Evolutionary conservation across 2,113 vertebrate genomes (phyloP).

Genomic region (Sporophila hypoxantha): DNA sequence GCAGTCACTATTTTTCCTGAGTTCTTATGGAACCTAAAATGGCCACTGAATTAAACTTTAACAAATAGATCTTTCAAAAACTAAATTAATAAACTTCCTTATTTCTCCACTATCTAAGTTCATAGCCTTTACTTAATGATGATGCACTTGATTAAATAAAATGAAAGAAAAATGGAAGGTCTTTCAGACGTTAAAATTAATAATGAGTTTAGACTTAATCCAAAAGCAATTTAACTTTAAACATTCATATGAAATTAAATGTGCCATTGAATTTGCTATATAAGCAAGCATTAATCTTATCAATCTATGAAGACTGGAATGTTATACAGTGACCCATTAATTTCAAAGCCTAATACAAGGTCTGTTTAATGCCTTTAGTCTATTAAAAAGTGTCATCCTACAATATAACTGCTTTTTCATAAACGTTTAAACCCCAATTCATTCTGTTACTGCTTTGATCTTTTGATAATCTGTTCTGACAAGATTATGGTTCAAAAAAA

Average conservation of each 20-base stretch:
- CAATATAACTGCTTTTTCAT: slow-evolving; percentile 73
- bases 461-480: slow-evolving; percentile 66
- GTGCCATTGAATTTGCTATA: slow-evolving; percentile 85
- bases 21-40: slow-evolving; percentile 37
- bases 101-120: slow-evolving; percentile 65
- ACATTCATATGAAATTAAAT: slow-evolving; percentile 87
- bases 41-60: slow-evolving; percentile 56
- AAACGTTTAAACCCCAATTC: slow-evolving; percentile 66
- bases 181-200: slow-evolving; percentile 79
- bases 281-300: slow-evolving; percentile 86
- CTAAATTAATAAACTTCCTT: slow-evolving; percentile 71
- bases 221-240: slow-evolving; percentile 86
- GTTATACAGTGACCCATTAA: slow-evolving; percentile 81
- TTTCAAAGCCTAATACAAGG: slow-evolving; percentile 77
- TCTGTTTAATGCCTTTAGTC: slow-evolving; percentile 77
- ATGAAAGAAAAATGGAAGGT: slow-evolving; percentile 80
- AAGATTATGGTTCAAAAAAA: slow-evolving; percentile 56
- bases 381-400: slow-evolving; percentile 77
- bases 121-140: slow-evolving; percentile 73
- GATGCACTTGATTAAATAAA: slow-evolving; percentile 79
- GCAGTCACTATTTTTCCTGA: slow-evolving; percentile 30
- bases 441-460: slow-evolving; percentile 65
- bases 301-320: slow-evolving; percentile 75
- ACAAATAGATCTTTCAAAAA: slow-evolving; percentile 65
- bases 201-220: slow-evolving; percentile 84